phyloP scores from a whole-genome alignment of 2,888 invertebrate genomes.

The Belgica antarctica region DNA sequence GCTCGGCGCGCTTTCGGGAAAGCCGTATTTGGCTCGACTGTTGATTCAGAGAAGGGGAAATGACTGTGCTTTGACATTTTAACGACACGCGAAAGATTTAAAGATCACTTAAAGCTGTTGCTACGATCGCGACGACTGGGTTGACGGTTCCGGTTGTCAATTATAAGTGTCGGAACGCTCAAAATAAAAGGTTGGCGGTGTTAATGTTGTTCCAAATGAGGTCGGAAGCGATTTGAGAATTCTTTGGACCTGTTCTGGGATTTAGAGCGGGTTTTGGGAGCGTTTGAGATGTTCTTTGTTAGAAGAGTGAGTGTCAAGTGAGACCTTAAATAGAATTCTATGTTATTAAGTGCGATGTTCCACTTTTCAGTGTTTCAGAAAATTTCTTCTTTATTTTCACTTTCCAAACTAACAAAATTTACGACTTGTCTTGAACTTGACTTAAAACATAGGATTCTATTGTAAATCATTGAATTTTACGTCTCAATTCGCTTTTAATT shows the following conservation, averaged over 20 bases:
- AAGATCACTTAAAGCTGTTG: neutral
- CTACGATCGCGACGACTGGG: neutral
- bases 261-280: neutral
- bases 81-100: neutral
- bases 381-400: too few relatives aligned
- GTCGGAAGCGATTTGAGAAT: neutral
- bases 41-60: neutral
- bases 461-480: too few relatives aligned
- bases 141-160: neutral
- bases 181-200: neutral
- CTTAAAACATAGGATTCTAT: too few relatives aligned
- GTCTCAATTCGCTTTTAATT: too few relatives aligned
- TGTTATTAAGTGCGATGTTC: too few relatives aligned
- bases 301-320: too few relatives aligned
- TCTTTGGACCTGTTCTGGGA: neutral
- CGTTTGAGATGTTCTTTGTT: too few relatives aligned
- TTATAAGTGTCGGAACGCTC: neutral
- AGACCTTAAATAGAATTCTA: too few relatives aligned
- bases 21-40: slow-evolving; percentile 5
- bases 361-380: too few relatives aligned
- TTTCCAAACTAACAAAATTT: too few relatives aligned
- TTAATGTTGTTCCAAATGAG: neutral
- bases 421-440: too few relatives aligned
- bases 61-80: neutral
- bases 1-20: neutral